These are phyloP conservation scores for Hylia prasina DNA, from an alignment of 2,113 vertebrate species.

Conservation along the genomic window DNA sequence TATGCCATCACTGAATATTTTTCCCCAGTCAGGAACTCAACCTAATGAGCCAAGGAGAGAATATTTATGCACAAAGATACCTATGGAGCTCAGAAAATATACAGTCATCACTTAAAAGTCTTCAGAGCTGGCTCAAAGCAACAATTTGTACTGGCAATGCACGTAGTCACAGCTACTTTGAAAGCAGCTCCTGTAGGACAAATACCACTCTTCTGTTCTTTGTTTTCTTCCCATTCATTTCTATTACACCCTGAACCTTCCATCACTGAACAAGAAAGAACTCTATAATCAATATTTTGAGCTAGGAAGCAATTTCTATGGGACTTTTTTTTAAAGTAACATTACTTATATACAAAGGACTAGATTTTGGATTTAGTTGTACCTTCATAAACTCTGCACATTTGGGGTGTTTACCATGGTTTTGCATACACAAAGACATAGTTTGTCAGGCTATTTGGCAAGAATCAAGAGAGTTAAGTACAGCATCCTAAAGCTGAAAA, in stretches of 20 bases:
- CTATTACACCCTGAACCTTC: not conserved
- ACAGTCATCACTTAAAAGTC: not conserved
- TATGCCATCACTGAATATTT: slow-evolving; percentile 15
- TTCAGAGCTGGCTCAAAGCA: not conserved
- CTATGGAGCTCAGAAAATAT: not conserved
- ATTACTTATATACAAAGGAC: not conserved
- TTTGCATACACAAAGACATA: not conserved
- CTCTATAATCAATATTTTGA: not conserved
- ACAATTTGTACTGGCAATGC: not conserved
- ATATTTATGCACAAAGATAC: not conserved
- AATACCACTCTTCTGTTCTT: not conserved
- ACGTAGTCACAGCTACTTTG: not conserved
- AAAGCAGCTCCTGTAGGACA: not conserved
- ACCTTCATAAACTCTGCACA: not conserved
- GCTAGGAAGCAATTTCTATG: not conserved
- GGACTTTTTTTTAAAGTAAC: not conserved
- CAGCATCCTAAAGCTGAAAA: not conserved
- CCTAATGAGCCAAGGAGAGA: not conserved
- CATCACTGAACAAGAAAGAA: not conserved
- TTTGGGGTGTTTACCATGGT: not conserved
- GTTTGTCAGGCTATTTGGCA: not conserved
- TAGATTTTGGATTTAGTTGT: not conserved
- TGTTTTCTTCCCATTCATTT: not conserved
- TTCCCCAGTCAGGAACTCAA: not conserved
- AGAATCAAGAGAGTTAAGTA: not conserved